Conservation (phyloP, 2,797 vertebrate genomes). For the Halcyon badia region DNA sequence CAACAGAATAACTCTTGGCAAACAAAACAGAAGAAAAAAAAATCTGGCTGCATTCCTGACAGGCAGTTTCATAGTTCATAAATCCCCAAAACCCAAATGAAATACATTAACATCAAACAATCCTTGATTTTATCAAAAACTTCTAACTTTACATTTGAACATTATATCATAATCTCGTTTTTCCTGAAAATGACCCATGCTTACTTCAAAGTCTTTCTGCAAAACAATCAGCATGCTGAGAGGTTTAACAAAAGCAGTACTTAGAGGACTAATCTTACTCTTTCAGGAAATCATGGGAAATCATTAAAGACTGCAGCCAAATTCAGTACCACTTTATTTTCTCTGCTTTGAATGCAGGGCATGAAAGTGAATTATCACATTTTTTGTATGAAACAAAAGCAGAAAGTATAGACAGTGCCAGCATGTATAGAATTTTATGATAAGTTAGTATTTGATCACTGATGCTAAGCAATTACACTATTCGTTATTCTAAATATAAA, state of each 20-base stretch:
- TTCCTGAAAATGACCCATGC: not conserved
- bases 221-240: not conserved
- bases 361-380: not conserved
- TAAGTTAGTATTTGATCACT: not conserved
- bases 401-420: not conserved
- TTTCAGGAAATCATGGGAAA: not conserved
- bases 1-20: not conserved
- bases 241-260: not conserved
- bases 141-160: not conserved
- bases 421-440: not conserved
- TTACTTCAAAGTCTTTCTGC: not conserved
- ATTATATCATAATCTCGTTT: not conserved
- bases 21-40: not conserved
- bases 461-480: not conserved
- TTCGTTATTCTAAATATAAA: not conserved
- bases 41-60: not conserved
- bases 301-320: not conserved
- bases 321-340: not conserved
- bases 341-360: not conserved
- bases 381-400: not conserved
- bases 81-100: not conserved
- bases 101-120: not conserved
- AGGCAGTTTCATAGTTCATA: slow-evolving; percentile 17
- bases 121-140: not conserved
- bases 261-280: not conserved